These are phyloP conservation scores for Chrosomus eos DNA, from an alignment of 2,797 vertebrate genomes.

Conservation along the genomic window DNA sequence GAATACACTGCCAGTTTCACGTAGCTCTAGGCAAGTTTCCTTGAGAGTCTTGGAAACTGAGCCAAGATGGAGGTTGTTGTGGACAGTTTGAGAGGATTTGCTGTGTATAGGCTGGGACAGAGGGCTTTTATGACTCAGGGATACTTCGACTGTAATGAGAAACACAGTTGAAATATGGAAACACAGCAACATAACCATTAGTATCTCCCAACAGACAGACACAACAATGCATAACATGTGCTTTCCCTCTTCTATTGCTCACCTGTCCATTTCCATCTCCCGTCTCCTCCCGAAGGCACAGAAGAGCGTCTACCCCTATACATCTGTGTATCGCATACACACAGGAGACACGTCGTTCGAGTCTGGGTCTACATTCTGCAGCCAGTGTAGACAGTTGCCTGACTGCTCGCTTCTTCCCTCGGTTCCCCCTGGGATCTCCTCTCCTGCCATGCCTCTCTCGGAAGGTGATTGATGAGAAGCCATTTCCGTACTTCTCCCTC, in stretches of 20 bases:
- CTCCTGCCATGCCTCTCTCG: slow-evolving; percentile 61
- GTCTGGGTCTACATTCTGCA: slow-evolving; percentile 52
- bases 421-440: slow-evolving; percentile 47
- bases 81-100: slow-evolving; percentile 31
- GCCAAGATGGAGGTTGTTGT: slow-evolving; percentile 59
- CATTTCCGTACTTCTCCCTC: slow-evolving; percentile 70
- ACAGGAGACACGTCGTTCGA: slow-evolving; percentile 51
- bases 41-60: slow-evolving; percentile 57
- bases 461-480: slow-evolving; percentile 76
- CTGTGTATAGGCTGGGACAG: neutral
- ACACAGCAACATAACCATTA: neutral
- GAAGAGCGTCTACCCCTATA: neutral
- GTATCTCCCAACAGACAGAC: slow-evolving; percentile 24
- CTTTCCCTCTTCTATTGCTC: neutral
- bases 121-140: slow-evolving; percentile 14
- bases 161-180: slow-evolving; percentile 22
- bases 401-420: slow-evolving; percentile 58
- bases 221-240: slow-evolving; percentile 32
- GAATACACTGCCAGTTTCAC: slow-evolving; percentile 57
- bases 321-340: slow-evolving; percentile 38
- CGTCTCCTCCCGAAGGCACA: slow-evolving; percentile 50
- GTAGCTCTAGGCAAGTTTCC: slow-evolving; percentile 34
- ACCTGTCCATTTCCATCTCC: slow-evolving; percentile 41
- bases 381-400: slow-evolving; percentile 64
- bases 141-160: slow-evolving; percentile 18